Evolutionary conservation across 2,113 vertebrate genomes (phyloP), one percentile per base, ranked within the genome.

Genomic region (Reinhardtius hippoglossoides): DNA sequence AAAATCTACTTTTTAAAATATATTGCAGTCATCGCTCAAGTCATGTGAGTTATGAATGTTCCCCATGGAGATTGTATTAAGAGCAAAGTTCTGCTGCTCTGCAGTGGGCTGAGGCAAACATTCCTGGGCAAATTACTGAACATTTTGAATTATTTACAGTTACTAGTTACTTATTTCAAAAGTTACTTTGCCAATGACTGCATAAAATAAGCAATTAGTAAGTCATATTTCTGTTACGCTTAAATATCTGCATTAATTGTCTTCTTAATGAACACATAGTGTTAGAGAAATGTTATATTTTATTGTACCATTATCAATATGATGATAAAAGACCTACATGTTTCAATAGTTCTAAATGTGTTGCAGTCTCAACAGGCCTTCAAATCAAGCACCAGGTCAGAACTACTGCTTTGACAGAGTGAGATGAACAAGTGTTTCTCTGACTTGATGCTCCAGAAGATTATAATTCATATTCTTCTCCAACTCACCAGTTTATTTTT

Each of bases 1-100:
- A 81, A 67, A 24, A 85, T 13, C 80, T 37, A 81, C 15, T 50
- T 84, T 78, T 80, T 76, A n/a, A 56, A 65, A 88, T 46, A 37
- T 60, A 56, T 55, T 42, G 7, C 55, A 74, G 73, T 74, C 71
- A 81, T 84, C 15, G 24, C 59, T 88, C 81, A 67, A 71, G 67
- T 82, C 68, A 46, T 26, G 31, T 69, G 64, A 64, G 48, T 71
- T 79, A 78, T 18, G 50, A 67, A 74, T 81, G 76, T 46, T 80
- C 65, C 50, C 21, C 50, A 40, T 3, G n/a, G 42, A 74, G 42
- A 24, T 37, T 21, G 31, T 31, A 31, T 31, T 31, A 7, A 31
- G 31, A 31, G 31, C 7, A 31, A 31, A 31, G 31, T 7, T 31
- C 6, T 31, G 31, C 31, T 31, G 58, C 50, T 58, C 75, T 76